These are phyloP conservation scores for Pelmatolapia mariae DNA, from an alignment of 2,113 vertebrate species.

Conservation along the genomic window DNA sequence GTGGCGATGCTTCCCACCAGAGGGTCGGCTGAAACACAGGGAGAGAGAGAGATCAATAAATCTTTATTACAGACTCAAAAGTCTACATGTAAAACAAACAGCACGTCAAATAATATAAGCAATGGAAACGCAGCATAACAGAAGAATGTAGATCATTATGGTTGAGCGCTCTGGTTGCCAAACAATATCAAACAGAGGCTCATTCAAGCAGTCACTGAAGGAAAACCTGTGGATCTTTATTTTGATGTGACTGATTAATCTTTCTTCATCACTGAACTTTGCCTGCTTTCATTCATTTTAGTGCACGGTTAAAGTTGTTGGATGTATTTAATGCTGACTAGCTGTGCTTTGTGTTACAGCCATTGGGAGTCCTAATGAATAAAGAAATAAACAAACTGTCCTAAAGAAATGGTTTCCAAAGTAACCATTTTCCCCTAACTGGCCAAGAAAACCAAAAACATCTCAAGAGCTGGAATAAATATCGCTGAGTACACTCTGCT, in stretches of 20 bases:
- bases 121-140: not conserved
- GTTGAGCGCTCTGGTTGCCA: not conserved
- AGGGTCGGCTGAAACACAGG: conserved; percentile 80
- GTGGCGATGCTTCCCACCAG: conserved; percentile 96
- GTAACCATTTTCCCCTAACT: not conserved
- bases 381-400: not conserved
- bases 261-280: accelerated
- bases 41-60: not conserved
- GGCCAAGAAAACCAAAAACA: not conserved
- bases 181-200: not conserved
- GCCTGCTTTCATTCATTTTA: not conserved
- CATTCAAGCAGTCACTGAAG: not conserved
- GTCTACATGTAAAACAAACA: not conserved
- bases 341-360: not conserved
- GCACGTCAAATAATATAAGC: not conserved
- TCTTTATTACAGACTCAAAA: not conserved
- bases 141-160: not conserved
- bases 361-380: not conserved
- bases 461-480: not conserved
- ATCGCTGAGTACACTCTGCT: accelerated
- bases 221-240: not conserved
- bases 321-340: not conserved
- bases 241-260: not conserved
- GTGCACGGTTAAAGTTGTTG: not conserved
- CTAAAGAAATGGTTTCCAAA: not conserved